Evolutionary conservation across 2,888 invertebrate genomes (phyloP).

Genomic region (Andrena bicolor): DNA sequence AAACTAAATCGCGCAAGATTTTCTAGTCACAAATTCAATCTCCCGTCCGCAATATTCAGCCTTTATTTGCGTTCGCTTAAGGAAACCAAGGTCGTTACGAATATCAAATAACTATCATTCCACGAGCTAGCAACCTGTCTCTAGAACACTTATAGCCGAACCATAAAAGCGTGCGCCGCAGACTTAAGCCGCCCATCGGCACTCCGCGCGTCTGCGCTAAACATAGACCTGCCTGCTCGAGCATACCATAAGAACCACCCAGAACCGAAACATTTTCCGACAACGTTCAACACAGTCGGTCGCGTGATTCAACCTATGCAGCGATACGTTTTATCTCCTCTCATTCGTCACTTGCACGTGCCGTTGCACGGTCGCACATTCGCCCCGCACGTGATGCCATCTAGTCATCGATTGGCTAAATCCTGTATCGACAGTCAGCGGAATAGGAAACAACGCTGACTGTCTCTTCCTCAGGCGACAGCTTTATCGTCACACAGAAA

Average conservation of each 20-base stretch:
- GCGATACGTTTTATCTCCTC: conserved; percentile 57
- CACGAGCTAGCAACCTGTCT: conserved; percentile 23
- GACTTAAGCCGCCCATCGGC: conserved; percentile 13
- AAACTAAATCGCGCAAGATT: too few species aligned
- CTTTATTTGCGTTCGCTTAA: too few species aligned
- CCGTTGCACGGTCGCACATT: conserved; percentile 15
- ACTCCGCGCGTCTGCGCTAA: conserved; percentile 24
- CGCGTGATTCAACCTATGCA: conserved; percentile 49
- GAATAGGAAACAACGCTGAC: conserved; percentile 1
- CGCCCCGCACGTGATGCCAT: conserved; percentile 50
- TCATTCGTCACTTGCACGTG: conserved; percentile 53
- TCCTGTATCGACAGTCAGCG: not conserved
- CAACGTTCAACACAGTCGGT: conserved; percentile 1
- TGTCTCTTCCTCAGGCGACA: not conserved
- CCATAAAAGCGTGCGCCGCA: conserved; percentile 22
- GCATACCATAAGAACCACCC: conserved; percentile 16
- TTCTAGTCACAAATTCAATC: too few species aligned
- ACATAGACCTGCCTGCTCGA: conserved; percentile 10
- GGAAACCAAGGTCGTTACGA: not conserved
- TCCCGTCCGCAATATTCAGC: too few species aligned
- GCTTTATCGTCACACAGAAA: not conserved
- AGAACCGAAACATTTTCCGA: not conserved
- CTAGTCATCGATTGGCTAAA: conserved; percentile 36
- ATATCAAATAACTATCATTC: not conserved
- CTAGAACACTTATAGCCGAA: conserved; percentile 14